Evolutionary conservation across 1,140 invertebrate species (phyloP), one percentile per base, ranked within the genome.

Genomic region (Aphidius ervi): DNA sequence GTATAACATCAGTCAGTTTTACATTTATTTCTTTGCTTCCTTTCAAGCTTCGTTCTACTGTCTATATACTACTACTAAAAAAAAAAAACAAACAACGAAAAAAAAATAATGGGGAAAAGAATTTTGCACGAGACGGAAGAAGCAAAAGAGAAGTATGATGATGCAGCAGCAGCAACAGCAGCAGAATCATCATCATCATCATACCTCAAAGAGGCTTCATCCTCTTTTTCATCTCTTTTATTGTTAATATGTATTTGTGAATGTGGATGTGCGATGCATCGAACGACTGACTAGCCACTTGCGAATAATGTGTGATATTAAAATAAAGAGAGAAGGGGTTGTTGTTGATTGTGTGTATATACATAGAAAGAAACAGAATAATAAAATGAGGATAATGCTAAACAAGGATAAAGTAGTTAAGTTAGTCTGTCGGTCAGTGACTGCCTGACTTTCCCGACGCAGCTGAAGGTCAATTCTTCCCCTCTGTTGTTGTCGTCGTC

Each of bases 371-470:
- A 31, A 31, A 31, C 23, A 23, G 20, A 31, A 37, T 43, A 10
- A 50, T 45, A 57, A 59, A 48, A 56, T 39, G 55, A 46, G 40
- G 61, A 64, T 69, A 64, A 67, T 48, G 58, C 65, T 58, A 67
- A 67, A 79, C 68, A 75, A 75, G 74, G 75, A 78, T 75, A 78
- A 75, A 78, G 76, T 72, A 74, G 76, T 78, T 78, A 79, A 80
- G 76, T 80, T 79, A 80, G 78, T 78, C 77, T 78, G 75, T 77
- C 78, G 78, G 78, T 80, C 78, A 80, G 78, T 80, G 77, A 80
- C 78, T 80, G 78, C 71, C 74, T 79, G 78, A 80, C 77, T 80
- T 80, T 79, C 77, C 77, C 75, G 78, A 71, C 77, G 69, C 72
- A 70, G 76, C 73, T 78, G 75, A 79, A 79, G 78, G 77, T 79